A percentile compares a stretch with the other conserved stretches of the same genome.
Conservation (phyloP, 37 sponge, comb jelly and placozoan genomes). For the Sycon ciliatum region DNA sequence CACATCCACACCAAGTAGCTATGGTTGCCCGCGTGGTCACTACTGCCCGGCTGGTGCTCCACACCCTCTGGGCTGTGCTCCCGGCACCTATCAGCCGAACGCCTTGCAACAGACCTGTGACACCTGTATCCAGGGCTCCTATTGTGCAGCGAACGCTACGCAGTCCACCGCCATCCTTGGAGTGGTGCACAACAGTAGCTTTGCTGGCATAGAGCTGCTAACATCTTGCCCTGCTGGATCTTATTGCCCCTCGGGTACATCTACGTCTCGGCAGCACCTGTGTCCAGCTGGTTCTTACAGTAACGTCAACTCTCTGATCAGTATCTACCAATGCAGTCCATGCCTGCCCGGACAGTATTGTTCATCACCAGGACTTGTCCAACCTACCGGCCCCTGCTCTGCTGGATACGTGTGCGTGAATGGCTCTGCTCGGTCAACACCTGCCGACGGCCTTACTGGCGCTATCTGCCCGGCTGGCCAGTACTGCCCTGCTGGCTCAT, state of each 20-base stretch:
- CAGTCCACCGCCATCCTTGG: no score
- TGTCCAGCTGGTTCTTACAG: not conserved
- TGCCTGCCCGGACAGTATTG: not conserved
- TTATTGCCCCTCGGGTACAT: not conserved
- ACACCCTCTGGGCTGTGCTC: no score
- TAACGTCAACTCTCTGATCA: not conserved
- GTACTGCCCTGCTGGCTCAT: not conserved
- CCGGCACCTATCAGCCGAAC: no score
- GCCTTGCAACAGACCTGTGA: no score
- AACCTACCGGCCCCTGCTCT: not conserved
- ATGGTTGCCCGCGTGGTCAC: slow-evolving; percentile 29
- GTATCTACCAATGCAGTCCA: not conserved
- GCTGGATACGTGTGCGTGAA: not conserved
- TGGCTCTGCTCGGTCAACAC: not conserved
- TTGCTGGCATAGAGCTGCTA: not conserved
- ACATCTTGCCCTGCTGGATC: not conserved
- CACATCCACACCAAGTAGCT: not conserved
- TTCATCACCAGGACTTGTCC: not conserved
- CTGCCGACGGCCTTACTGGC: not conserved
- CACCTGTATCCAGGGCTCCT: no score
- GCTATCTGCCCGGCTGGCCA: not conserved
- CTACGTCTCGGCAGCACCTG: not conserved
- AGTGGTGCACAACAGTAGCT: not conserved
- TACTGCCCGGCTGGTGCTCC: slow-evolving; percentile 46
- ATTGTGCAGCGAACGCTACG: no score